Evolutionary conservation across 2,888 invertebrate species (phyloP).

Genomic region (Hedychridium roseum): DNA sequence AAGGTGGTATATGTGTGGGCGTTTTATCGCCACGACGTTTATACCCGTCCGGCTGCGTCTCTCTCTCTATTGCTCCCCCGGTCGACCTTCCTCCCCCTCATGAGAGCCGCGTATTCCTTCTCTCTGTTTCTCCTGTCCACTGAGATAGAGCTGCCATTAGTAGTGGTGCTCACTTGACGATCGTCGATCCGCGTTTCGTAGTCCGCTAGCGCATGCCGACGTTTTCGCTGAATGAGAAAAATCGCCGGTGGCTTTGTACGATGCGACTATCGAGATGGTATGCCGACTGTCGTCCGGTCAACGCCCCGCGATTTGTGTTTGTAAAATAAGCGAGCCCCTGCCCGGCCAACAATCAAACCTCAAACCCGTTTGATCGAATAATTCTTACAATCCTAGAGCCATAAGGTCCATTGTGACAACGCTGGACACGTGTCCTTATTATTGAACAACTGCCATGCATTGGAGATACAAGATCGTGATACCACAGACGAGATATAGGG

Average conservation of each 20-base stretch:
- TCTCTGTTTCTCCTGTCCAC: constrained; percentile 7
- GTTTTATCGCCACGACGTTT: constrained; percentile 51
- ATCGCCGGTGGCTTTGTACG: constrained; percentile 16
- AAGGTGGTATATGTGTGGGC: constrained; percentile 48
- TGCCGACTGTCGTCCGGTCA: too few relatives aligned
- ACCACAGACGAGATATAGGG: too few relatives aligned
- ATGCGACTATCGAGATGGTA: too few relatives aligned
- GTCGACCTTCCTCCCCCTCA: constrained; percentile 4
- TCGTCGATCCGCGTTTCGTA: constrained; percentile 36
- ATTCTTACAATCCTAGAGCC: too few relatives aligned
- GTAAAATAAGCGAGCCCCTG: too few relatives aligned
- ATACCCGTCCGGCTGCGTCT: constrained; percentile 31
- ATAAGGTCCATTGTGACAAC: too few relatives aligned
- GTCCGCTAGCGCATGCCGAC: constrained; percentile 17
- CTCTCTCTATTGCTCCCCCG: constrained; percentile 1
- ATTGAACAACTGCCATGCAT: too few relatives aligned
- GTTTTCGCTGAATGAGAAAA: constrained; percentile 25
- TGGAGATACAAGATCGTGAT: too few relatives aligned
- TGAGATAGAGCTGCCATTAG: constrained; percentile 7
- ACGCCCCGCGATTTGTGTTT: too few relatives aligned
- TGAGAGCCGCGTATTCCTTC: constrained; percentile 15
- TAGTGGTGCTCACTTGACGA: constrained; percentile 15
- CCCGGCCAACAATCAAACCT: too few relatives aligned
- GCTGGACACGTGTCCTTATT: too few relatives aligned
- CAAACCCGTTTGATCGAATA: too few relatives aligned